These are phyloP conservation scores for Xestia rhomboidea DNA, from an alignment of 2,888 invertebrate species.

Conservation along the genomic window DNA sequence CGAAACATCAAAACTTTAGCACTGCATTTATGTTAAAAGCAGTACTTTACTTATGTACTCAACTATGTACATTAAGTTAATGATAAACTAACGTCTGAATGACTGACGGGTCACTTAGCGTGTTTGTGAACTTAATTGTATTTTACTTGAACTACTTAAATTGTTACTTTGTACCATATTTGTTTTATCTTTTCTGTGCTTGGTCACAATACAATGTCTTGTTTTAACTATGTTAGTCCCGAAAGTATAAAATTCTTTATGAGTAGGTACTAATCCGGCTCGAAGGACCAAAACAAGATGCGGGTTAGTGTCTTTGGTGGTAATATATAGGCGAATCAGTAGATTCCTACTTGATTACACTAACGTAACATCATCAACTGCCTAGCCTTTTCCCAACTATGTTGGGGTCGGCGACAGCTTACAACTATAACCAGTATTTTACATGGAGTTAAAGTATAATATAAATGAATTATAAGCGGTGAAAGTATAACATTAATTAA, in stretches of 20 bases:
- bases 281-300: background rate
- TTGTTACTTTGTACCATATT: background rate
- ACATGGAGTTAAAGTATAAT: too few species aligned
- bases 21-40: slow-evolving; percentile 48
- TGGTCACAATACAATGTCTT: background rate
- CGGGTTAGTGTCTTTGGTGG: background rate
- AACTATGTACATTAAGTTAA: slow-evolving; percentile 13
- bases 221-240: background rate
- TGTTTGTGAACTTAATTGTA: slow-evolving; percentile 31
- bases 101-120: slow-evolving; percentile 21
- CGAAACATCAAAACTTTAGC: slow-evolving; percentile 29
- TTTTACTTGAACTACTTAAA: slow-evolving; percentile 4
- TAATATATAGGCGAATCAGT: background rate
- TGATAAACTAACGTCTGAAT: slow-evolving; percentile 21
- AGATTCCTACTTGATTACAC: background rate
- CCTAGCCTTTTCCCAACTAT: too few species aligned
- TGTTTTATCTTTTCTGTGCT: background rate
- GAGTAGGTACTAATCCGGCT: background rate
- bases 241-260: background rate
- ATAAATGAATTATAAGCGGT: too few species aligned
- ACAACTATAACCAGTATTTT: too few species aligned
- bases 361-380: too few species aligned
- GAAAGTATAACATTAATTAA: too few species aligned
- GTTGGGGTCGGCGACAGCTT: too few species aligned
- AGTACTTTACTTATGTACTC: slow-evolving; percentile 31